phyloP scores from a whole-genome alignment of 2,888 invertebrate species.

The Caenorhabditis sp. region DNA sequence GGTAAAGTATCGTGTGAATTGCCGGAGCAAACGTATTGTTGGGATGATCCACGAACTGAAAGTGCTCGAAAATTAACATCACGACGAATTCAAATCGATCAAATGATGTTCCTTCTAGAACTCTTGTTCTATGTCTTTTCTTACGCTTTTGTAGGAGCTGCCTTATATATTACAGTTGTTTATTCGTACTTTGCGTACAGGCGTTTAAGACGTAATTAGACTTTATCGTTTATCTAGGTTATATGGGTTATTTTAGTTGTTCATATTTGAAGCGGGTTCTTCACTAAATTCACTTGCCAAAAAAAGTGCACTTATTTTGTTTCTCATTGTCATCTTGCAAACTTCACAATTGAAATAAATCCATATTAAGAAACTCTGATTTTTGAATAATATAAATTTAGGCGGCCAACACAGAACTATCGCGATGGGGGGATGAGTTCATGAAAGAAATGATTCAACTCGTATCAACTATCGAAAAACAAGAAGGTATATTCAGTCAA shows the following conservation, averaged over 20 bases:
- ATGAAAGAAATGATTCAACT: conserved; percentile 96
- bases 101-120: not conserved
- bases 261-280: not conserved
- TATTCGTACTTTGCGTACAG: not conserved
- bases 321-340: conserved; percentile 3
- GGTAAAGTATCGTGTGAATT: conserved; percentile 47
- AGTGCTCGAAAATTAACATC: not conserved
- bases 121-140: not conserved
- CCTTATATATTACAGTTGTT: not conserved
- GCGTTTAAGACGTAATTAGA: not conserved
- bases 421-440: conserved; percentile 89
- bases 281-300: not conserved
- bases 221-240: not conserved
- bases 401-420: conserved; percentile 86
- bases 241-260: not conserved
- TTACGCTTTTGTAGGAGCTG: not conserved
- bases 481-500: conserved; percentile 31
- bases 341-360: conserved; percentile 13
- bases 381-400: conserved; percentile 70
- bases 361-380: conserved; percentile 8
- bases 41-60: conserved; percentile 1
- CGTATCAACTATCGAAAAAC: conserved; percentile 76
- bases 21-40: conserved; percentile 22
- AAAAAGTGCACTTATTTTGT: not conserved
- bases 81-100: not conserved